Evolutionary conservation across 1,140 invertebrate species (phyloP).

Genomic region (Nilaparvata lugens): DNA sequence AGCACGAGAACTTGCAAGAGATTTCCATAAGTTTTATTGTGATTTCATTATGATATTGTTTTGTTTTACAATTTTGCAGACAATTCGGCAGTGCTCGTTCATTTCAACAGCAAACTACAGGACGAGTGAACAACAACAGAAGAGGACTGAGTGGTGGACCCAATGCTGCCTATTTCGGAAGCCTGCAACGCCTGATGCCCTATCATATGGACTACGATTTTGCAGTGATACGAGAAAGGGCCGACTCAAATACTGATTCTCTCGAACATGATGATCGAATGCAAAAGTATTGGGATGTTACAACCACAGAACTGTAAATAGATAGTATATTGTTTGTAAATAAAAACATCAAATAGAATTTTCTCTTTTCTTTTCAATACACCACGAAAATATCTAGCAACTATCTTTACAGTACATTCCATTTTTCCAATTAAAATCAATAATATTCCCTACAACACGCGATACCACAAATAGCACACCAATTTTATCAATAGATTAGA

Average conservation of each 20-base stretch:
- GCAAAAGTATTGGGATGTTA: slow-evolving; percentile 80
- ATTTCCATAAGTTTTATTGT: too few species aligned
- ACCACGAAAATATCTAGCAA: too few species aligned
- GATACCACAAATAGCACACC: too few species aligned
- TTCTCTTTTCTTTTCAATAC: neutral
- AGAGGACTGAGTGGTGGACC: slow-evolving; percentile 54
- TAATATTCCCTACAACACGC: too few species aligned
- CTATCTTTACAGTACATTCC: too few species aligned
- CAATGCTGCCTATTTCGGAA: slow-evolving; percentile 77
- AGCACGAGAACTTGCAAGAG: too few species aligned
- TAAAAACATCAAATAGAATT: neutral
- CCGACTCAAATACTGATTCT: slow-evolving; percentile 46
- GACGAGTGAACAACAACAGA: slow-evolving; percentile 35
- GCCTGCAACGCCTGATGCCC: slow-evolving; percentile 69
- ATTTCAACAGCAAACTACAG: slow-evolving; percentile 42
- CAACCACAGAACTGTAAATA: slow-evolving; percentile 63
- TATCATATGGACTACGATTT: slow-evolving; percentile 79
- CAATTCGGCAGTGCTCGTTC: slow-evolving; percentile 71
- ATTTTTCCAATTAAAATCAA: too few species aligned
- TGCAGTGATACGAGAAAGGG: slow-evolving; percentile 65
- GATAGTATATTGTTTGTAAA: neutral
- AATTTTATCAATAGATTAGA: neutral
- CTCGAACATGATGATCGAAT: slow-evolving; percentile 67
- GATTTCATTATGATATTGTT: too few species aligned
- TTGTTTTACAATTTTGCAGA: slow-evolving; percentile 36